A percentile compares a stretch with the other conserved stretches of the same genome.
Evolutionary conservation across 2,113 vertebrate genomes (phyloP).

Genomic region (Aegotheles bennettii): DNA sequence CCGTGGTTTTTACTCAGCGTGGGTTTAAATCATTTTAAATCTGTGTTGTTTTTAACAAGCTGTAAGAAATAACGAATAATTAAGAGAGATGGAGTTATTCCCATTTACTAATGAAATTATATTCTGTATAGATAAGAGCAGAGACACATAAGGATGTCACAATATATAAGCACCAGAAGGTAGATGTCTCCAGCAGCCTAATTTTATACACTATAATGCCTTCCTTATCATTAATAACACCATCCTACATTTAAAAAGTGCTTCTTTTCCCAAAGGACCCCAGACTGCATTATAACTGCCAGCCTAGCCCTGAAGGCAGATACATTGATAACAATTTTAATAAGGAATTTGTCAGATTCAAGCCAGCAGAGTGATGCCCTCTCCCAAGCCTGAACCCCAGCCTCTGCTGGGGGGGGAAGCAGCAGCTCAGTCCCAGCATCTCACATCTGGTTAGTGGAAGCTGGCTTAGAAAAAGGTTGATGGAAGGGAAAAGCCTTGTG

Average conservation of each 20-base stretch:
- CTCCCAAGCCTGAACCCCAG: not conserved
- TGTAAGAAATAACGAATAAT: not conserved
- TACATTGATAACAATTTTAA: not conserved
- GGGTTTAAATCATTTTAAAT: not conserved
- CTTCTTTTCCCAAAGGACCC: not conserved
- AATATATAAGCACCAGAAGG: not conserved
- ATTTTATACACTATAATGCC: not conserved
- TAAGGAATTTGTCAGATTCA: not conserved
- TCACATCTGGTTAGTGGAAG: fast-evolving
- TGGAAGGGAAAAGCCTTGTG: not conserved
- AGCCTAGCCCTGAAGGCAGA: not conserved
- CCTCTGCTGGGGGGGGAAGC: not conserved
- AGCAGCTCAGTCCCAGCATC: not conserved
- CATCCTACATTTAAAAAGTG: not conserved
- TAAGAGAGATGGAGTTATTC: not conserved
- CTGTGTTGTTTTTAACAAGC: not conserved
- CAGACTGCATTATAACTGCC: not conserved
- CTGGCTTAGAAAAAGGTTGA: not conserved
- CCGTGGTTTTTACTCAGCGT: not conserved
- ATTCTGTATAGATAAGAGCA: not conserved
- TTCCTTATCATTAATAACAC: not conserved
- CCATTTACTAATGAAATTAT: not conserved
- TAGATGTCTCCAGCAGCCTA: not conserved
- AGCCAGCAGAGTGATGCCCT: not conserved
- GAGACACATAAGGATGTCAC: not conserved